Evolutionary conservation across 92 coral and sea anemone genomes (phyloP).

Genomic region (Epizoanthus ramosus): DNA sequence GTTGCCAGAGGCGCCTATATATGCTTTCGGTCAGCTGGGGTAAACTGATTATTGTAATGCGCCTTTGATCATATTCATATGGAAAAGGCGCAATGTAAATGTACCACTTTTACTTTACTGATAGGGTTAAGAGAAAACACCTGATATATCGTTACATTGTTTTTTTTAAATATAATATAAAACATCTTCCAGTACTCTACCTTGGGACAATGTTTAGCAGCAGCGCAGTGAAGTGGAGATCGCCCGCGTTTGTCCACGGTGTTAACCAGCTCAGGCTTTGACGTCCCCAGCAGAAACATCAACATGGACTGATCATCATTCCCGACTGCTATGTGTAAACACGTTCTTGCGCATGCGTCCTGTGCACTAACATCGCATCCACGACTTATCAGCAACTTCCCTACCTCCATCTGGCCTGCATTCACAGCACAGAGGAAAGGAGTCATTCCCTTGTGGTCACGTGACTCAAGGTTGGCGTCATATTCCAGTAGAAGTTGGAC

Average conservation of each 20-base stretch:
- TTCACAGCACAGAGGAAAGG: constrained; percentile 68
- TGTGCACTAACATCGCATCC: constrained; percentile 56
- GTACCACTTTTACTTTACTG: no score
- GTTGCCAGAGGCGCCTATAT: no score
- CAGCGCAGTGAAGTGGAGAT: constrained; percentile 76
- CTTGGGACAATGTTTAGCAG: constrained; percentile 44
- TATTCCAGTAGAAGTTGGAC: constrained; percentile 48
- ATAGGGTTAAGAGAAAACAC: no score
- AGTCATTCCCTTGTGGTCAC: constrained; percentile 58
- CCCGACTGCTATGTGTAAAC: constrained; percentile 74
- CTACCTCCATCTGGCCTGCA: constrained; percentile 57
- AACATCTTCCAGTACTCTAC: constrained; percentile 12
- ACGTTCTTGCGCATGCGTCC: constrained; percentile 59
- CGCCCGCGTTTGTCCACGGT: constrained; percentile 57
- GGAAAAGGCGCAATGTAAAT: no score
- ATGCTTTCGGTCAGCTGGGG: no score
- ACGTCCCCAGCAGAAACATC: constrained; percentile 45
- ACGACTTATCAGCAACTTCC: constrained; percentile 38
- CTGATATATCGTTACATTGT: background rate
- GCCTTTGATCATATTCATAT: no score
- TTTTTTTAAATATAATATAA: background rate
- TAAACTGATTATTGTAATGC: no score
- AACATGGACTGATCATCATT: constrained; percentile 44
- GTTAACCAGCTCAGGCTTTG: constrained; percentile 39
- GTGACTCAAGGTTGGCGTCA: constrained; percentile 45